Evolutionary conservation across 1,140 invertebrate genomes (phyloP).

Genomic region (Rhyzopertha dominica): DNA sequence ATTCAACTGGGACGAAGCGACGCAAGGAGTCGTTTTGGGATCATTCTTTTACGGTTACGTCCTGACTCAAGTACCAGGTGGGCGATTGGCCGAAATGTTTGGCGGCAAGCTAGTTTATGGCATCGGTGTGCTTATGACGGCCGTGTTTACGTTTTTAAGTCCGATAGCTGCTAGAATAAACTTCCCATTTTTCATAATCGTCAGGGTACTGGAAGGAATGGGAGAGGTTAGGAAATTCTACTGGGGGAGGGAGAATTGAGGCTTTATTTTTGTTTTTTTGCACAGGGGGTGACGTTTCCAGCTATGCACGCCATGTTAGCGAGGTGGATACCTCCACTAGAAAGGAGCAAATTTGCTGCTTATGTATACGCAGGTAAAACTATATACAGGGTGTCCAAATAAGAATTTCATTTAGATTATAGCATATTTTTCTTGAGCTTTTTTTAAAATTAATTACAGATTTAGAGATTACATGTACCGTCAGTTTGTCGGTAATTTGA

Average conservation of each 20-base stretch:
- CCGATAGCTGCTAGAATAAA: constrained; percentile 67
- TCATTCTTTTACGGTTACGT: constrained; percentile 86
- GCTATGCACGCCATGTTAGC: constrained; percentile 78
- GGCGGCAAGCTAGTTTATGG: constrained; percentile 79
- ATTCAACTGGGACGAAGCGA: constrained; percentile 72
- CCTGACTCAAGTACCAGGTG: constrained; percentile 80
- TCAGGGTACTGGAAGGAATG: constrained; percentile 79
- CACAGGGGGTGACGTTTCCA: constrained; percentile 72
- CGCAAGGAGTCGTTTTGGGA: constrained; percentile 75
- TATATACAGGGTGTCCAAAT: no score
- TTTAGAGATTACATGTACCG: no score
- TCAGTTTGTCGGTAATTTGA: no score
- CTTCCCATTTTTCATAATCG: constrained; percentile 65
- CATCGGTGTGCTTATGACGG: constrained; percentile 67
- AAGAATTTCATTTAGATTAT: no score
- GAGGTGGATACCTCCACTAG: constrained; percentile 74
- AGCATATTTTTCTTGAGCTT: no score
- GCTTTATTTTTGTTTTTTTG: constrained; percentile 2
- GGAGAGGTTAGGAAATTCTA: constrained; percentile 63
- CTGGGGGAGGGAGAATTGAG: background rate
- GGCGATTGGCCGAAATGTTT: constrained; percentile 70
- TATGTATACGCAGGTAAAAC: constrained; percentile 69
- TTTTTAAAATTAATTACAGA: no score
- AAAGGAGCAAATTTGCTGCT: constrained; percentile 75
- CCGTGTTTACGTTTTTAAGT: constrained; percentile 70